Evolutionary conservation across 2,888 invertebrate species (phyloP), one percentile per base, ranked within the genome.

Genomic region (Ditylenchus weischeri): DNA sequence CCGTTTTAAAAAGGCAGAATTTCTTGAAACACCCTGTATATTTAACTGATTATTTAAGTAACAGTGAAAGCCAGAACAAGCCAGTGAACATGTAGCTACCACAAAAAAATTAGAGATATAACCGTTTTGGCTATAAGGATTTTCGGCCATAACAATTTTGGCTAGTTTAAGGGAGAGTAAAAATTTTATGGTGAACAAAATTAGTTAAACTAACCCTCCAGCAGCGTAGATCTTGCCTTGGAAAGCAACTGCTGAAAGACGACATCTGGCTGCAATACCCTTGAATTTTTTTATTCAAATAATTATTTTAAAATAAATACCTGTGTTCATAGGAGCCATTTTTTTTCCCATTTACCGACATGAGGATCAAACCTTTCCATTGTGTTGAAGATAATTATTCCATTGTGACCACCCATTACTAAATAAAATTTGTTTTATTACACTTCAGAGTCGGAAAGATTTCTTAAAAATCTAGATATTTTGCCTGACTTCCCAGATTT

Each of bases 141-240:
- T n/a, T n/a, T n/a, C n/a, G n/a, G n/a, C n/a, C n/a, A n/a, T n/a
- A n/a, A n/a, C n/a, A n/a, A n/a, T n/a, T n/a, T n/a, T n/a, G n/a
- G n/a, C n/a, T n/a, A n/a, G n/a, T n/a, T n/a, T n/a, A n/a, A n/a
- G n/a, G n/a, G n/a, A n/a, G n/a, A n/a, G n/a, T n/a, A n/a, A n/a
- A n/a, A n/a, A n/a, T 54, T 54, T 54, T 23, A 5, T 18, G 11
- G 1, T 1, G 2, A 15, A 11, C 35, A 8, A 19, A 10, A 58
- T 15, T 13, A 15, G 36, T 43, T n/a, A 48, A 49, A 64, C 68
- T 47, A 23, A 77, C 69, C 79, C 90, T 19, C 90, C 91, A 79
- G 90, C 90, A 48, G 89, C 91, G 82, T 90, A 92, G 21, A 92
- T 86, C 84, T 90, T 90, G 4, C 90, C 90, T 79, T 90, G 89